These are phyloP conservation scores for Daktulosphaira vitifoliae DNA, from an alignment of 1,140 invertebrate genomes.

Conservation along the genomic window DNA sequence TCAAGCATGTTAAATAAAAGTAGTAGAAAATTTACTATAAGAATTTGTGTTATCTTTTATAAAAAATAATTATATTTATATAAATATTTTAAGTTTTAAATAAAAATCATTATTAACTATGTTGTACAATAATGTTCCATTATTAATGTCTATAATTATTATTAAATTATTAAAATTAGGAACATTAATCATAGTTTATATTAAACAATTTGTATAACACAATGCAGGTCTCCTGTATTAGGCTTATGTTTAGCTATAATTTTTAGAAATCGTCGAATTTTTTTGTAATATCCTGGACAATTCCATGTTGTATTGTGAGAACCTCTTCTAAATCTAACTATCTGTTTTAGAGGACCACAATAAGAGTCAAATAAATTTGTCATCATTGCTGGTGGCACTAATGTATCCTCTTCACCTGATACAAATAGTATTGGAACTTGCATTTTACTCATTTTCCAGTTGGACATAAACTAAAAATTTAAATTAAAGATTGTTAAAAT, in stretches of 20 bases:
- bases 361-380: conserved; percentile 61
- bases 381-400: conserved; percentile 84
- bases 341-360: conserved; percentile 57
- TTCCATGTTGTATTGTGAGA: conserved; percentile 86
- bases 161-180: conserved; percentile 17
- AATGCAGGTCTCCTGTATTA: conserved; percentile 19
- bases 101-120: no score
- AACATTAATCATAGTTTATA: conserved; percentile 7
- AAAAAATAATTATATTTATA: no score
- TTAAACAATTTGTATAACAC: conserved; percentile 30
- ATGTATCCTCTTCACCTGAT: conserved; percentile 67
- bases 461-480: conserved; percentile 59
- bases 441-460: conserved; percentile 58
- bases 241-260: conserved; percentile 34
- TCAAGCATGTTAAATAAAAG: no score
- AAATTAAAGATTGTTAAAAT: no score
- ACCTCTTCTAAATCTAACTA: conserved; percentile 62
- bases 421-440: conserved; percentile 66
- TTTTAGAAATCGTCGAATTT: conserved; percentile 36
- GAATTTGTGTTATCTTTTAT: no score
- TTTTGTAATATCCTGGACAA: conserved; percentile 38
- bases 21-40: no score
- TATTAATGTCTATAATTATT: conserved; percentile 9
- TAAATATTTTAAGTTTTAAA: no score
- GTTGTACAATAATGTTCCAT: no score